Base-by-base conservation (phyloP, 2,797 vertebrate genomes). In the Etheostoma perlongum region DNA sequence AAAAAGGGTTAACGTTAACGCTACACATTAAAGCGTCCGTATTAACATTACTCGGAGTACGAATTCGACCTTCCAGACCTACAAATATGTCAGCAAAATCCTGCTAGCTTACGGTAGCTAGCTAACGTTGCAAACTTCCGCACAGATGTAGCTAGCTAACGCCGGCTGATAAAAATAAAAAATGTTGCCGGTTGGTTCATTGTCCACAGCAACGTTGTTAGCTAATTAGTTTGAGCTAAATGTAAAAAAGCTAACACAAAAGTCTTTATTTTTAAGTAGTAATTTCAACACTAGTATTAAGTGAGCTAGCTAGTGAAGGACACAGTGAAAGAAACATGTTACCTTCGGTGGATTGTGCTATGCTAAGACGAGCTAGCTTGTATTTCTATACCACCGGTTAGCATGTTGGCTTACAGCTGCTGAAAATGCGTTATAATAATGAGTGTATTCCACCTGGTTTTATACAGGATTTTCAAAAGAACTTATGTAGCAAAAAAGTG, bases 311-410 rank as follows among this genome's bases (percentile, higher is more conserved):
- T 2, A 13, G 5, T 1, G 16, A 52, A 12, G 36, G 46, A 46
- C 23, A 49, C 6, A 2, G 2, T 6, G 0, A 64, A 33, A 63
- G 1, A 49, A 64, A 59, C 1, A 9, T 1, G 18, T 23, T 36
- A 40, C 36, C 13, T 0, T 10, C 0, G 4, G 51, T 49, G 30
- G 36, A 19, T 11, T 4, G n/a, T 7, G 63, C 52, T 66, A 19
- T 58, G 79, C 78, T 71, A 80, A 82, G 76, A 64, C 19, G n/a
- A 82, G 72, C 81, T 85, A 83, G 77, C 79, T 65, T 0, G 21
- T 3, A 0, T 62, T 40, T 40, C 10, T 40, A 40, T 40, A 40
- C 10, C 10, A 40, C 36, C 10, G 36, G 10, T 12, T 69, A 83
- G 67, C 42, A 51, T 42, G 67, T 30, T 0, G 2, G 12, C 30